Base-by-base conservation (phyloP, 2,113 vertebrate genomes). In the Entelurus aequoreus region DNA sequence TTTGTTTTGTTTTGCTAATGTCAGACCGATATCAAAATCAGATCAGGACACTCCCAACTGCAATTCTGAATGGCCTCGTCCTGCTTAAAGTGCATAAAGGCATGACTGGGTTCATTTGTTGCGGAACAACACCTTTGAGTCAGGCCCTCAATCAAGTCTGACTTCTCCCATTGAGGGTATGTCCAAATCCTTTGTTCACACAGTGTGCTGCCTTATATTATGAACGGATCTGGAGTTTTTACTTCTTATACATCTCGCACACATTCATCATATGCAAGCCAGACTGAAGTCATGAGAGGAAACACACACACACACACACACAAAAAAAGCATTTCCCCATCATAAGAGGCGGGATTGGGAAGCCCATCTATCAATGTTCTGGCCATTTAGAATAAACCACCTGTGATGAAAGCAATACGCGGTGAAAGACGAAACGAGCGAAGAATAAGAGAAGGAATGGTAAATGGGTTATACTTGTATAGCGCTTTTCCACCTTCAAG, bases 381-480 rank as follows among this genome's bases (percentile, higher is more conserved):
- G 72, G 69, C 74, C 68, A 67, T 84, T 89, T 77, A 88, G 63
- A 84, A 68, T 79, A 81, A 86, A 82, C 40, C 42, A 63, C 44
- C 68, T 75, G 11, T 67, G 81, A 86, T 85, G 73, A 86, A 86
- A 86, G 82, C 47, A 6, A 63, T 54, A 56, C 44, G 57, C 70
- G 73, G 56, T 83, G 84, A 88, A 60, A 72, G 76, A 85, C 79
- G 79, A 60, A 82, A 71, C 62, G 60, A 68, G 61, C 62, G 63
- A 80, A 62, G 68, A 74, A 63, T 70, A 65, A 65, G 70, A 38
- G 49, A 67, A 52, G 63, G 73, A 69, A 36, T 9, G 57, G 73
- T 60, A 28, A 28, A 28, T 28, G 28, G 28, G 28, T 28, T 28
- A 4, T 28, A 28, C 28, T 28, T 28, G 28, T 28, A 28, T 28